Evolutionary conservation across 2,113 vertebrate genomes (phyloP).

Genomic region (Anolis sagrei): DNA sequence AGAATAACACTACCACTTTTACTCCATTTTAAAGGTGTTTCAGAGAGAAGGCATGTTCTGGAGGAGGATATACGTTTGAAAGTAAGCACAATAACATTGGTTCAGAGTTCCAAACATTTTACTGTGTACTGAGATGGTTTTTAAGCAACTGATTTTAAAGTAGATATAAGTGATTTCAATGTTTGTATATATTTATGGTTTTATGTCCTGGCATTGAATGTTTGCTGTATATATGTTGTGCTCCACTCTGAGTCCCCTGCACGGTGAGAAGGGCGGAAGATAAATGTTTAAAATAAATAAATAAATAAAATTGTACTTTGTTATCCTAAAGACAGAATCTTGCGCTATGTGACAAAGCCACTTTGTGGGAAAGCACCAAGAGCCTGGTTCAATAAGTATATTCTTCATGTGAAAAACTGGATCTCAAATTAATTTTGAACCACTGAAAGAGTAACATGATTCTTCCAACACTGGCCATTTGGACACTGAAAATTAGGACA

Average conservation of each 20-base stretch:
- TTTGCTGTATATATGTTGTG: no score
- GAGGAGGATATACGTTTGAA: background rate
- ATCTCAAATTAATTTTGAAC: conserved; percentile 52
- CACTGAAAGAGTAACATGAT: conserved; percentile 56
- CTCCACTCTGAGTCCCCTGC: no score
- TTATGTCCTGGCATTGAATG: no score
- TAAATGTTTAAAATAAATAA: no score
- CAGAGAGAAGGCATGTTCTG: background rate
- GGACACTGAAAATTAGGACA: conserved; percentile 73
- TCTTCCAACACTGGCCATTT: conserved; percentile 70
- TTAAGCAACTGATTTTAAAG: no score
- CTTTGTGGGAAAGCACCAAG: conserved; percentile 29
- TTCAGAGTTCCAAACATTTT: conserved; percentile 10
- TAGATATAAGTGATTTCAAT: no score
- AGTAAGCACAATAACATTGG: background rate
- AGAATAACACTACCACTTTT: background rate
- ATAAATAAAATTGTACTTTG: no score
- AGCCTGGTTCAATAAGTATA: conserved; percentile 34
- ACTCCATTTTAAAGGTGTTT: background rate
- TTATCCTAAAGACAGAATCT: conserved; percentile 30
- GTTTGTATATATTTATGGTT: no score
- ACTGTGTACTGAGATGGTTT: rapidly evolving
- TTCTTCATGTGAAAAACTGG: conserved; percentile 41
- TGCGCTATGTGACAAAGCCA: conserved; percentile 46
- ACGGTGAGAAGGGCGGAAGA: no score